Evolutionary conservation across 2,797 vertebrate species (phyloP).

Genomic region (Lutjanus argentimaculatus): DNA sequence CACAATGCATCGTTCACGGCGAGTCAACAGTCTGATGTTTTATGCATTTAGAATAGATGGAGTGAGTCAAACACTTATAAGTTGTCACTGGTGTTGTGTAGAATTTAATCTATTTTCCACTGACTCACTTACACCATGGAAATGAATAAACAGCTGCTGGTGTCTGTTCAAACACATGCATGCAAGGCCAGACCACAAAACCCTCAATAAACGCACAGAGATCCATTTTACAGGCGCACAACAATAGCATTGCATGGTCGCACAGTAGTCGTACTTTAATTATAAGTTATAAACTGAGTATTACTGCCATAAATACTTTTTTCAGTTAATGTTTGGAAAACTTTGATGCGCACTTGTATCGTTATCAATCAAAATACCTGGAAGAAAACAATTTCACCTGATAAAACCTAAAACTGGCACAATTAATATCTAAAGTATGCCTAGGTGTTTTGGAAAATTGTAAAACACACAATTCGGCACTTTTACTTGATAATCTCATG

Average conservation of each 20-base stretch:
- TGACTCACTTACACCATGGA: conserved; percentile 49
- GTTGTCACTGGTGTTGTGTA: conserved; percentile 50
- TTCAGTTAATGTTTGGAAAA: background rate
- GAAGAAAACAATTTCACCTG: background rate
- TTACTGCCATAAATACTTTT: background rate
- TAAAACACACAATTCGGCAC: background rate
- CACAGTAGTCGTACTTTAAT: background rate
- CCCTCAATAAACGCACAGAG: background rate
- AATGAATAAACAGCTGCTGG: conserved; percentile 51
- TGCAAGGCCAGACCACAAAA: background rate
- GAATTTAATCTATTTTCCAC: conserved; percentile 67
- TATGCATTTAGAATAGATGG: conserved; percentile 71
- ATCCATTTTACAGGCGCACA: conserved; percentile 1
- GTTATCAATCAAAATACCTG: background rate
- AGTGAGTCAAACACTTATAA: conserved; percentile 62
- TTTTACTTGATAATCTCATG: background rate
- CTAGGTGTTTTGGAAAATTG: background rate
- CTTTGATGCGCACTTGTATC: background rate
- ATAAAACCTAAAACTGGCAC: background rate
- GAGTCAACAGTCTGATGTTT: conserved; percentile 70
- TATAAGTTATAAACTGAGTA: background rate
- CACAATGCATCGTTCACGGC: conserved; percentile 68
- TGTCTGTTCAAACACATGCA: conserved; percentile 22
- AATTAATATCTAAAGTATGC: background rate
- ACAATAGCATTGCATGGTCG: background rate